These are phyloP conservation scores for Hemistola chrysoprasaria DNA, from an alignment of 2,888 invertebrate genomes.

Conservation along the genomic window DNA sequence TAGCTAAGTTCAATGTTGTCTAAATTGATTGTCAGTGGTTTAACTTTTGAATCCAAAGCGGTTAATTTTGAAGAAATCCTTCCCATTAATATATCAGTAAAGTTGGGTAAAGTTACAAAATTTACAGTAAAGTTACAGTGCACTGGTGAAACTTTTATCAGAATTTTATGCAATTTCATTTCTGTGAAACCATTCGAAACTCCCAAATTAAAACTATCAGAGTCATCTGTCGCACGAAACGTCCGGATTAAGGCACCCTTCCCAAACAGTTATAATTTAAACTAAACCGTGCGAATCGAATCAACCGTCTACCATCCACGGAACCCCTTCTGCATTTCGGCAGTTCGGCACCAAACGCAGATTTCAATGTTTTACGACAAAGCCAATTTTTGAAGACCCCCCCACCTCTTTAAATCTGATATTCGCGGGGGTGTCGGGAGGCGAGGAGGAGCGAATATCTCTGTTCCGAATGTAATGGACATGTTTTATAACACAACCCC, in stretches of 20 bases:
- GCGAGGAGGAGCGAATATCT: slow-evolving; percentile 50
- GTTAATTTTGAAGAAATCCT: no score
- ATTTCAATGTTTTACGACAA: slow-evolving; percentile 64
- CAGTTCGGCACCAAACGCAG: slow-evolving; percentile 50
- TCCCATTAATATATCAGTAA: no score
- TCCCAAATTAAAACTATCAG: slow-evolving; percentile 19
- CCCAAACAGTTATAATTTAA: slow-evolving; percentile 64
- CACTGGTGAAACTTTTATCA: no score
- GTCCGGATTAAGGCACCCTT: slow-evolving; percentile 53
- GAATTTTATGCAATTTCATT: no score
- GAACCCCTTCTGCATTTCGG: slow-evolving; percentile 37
- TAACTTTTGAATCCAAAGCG: no score
- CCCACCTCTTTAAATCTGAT: slow-evolving; percentile 36
- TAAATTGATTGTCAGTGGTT: no score
- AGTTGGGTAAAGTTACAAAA: no score
- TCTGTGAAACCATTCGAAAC: no score
- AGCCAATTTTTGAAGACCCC: slow-evolving; percentile 46
- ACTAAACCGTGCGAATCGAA: slow-evolving; percentile 78
- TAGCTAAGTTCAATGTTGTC: no score
- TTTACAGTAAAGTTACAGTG: no score
- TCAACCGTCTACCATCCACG: slow-evolving; percentile 42
- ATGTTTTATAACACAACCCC: slow-evolving; percentile 67
- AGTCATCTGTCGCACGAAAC: slow-evolving; percentile 37
- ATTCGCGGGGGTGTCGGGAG: slow-evolving; percentile 33
- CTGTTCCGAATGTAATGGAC: slow-evolving; percentile 64